Conservation (phyloP, 2,797 vertebrate genomes). For the Orientallactaga sibirica region DNA sequence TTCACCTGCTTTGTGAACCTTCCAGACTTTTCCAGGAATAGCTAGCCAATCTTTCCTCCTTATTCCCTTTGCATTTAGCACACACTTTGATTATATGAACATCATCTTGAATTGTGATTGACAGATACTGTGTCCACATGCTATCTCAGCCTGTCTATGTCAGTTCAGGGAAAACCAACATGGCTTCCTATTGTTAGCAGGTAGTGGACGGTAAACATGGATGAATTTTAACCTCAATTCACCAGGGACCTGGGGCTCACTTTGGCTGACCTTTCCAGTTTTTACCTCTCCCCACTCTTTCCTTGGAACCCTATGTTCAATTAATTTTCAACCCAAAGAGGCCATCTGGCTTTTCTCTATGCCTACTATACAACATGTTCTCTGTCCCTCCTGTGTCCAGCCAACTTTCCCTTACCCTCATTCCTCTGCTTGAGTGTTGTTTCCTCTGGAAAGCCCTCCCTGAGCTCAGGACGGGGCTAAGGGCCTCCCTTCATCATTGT, state of each 20-base stretch:
- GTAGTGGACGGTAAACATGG: background rate
- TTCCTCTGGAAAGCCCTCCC: background rate
- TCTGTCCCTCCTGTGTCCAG: background rate
- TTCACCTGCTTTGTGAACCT: background rate
- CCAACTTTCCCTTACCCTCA: background rate
- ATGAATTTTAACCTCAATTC: background rate
- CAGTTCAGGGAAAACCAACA: background rate
- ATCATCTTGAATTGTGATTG: background rate
- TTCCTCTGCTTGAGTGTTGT: background rate
- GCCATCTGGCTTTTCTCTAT: background rate
- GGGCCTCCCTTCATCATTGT: background rate
- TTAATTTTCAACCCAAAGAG: background rate
- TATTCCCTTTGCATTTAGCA: background rate
- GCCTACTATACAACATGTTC: background rate
- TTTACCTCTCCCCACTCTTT: background rate
- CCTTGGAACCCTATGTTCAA: background rate
- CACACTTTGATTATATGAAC: background rate
- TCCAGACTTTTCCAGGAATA: background rate
- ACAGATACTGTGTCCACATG: background rate
- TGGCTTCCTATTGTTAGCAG: background rate
- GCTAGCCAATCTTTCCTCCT: background rate
- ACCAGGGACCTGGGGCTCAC: background rate
- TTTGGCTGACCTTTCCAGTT: background rate
- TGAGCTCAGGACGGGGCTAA: background rate
- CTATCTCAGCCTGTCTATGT: background rate